phyloP scores from a whole-genome alignment of 1,140 invertebrate species.

The Mercenaria mercenaria region DNA sequence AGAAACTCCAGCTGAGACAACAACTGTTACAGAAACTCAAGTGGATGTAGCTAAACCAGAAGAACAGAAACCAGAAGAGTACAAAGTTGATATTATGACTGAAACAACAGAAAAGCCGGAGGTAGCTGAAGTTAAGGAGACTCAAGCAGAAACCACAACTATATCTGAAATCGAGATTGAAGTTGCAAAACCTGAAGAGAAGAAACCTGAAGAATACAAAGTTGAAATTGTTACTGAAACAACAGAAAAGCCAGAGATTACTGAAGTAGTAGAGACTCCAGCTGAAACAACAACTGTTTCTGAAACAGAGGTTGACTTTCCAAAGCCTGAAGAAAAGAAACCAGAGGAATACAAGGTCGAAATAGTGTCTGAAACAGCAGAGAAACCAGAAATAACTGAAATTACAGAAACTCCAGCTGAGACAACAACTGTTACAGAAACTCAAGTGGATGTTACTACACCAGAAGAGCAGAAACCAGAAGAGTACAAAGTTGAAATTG shows the following conservation, averaged over 20 bases:
- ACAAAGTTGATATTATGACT: constrained; percentile 65
- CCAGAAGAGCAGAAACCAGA: constrained; percentile 62
- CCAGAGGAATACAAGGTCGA: constrained; percentile 56
- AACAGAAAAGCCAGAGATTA: constrained; percentile 26
- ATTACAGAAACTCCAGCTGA: constrained; percentile 48
- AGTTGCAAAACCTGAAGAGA: constrained; percentile 34
- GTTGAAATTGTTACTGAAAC: constrained; percentile 57
- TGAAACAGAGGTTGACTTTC: constrained; percentile 69
- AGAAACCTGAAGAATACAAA: constrained; percentile 41
- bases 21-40: constrained; percentile 65
- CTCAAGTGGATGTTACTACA: constrained; percentile 57
- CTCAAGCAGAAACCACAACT: constrained; percentile 48
- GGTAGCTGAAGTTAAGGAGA: constrained; percentile 49
- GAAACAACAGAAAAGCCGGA: constrained; percentile 77
- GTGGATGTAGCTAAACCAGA: constrained; percentile 67
- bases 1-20: constrained; percentile 39
- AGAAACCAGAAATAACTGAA: constrained; percentile 77
- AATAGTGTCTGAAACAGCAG: constrained; percentile 39
- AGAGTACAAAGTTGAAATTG: constrained; percentile 69
- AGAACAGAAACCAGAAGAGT: constrained; percentile 64
- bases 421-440: constrained; percentile 48
- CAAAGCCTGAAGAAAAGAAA: constrained; percentile 31
- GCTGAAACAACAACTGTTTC: constrained; percentile 19
- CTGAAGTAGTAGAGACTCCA: constrained; percentile 25
- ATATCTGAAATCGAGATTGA: constrained; percentile 68